Evolutionary conservation across 2,888 invertebrate species (phyloP), one percentile per base, ranked within the genome.

Genomic region (Macaria notata): DNA sequence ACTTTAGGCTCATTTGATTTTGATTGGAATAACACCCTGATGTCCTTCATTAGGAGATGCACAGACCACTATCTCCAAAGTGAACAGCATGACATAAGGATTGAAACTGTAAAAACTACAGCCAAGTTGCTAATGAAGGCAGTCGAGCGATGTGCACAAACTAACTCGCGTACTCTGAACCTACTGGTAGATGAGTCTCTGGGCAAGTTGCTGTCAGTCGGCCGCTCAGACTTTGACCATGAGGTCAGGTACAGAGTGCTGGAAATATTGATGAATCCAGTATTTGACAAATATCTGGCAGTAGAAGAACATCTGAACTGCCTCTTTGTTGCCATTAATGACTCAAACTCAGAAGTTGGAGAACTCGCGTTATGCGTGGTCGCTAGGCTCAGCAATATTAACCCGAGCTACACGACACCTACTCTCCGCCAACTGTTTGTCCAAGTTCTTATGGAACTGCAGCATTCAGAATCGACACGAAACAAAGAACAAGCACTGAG

Each of bases 341-440:
- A 99, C 82, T 99, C 99, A 78, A 96, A 97, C 63, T 97, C 97
- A 78, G 98, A 98, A 81, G 98, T 99, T 48, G 93, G 99, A 41
- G 99, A 99, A 84, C 90, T 98, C 45, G 98, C 98, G 0, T 94
- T 99, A 50, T 96, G 98, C 66, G 97, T 97, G 0, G 96, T 99
- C 49, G 98, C 98, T 0, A 92, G 98, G 63, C 88, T 99, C 58
- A 98, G 98, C 72, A 94, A 95, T 49, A 95, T 98, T 84, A 99
- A 99, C 91, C 99, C 99, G 0, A 99, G 99, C 1, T 99, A 99
- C 78, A 98, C 99, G 3, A 97, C 99, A 94, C 99, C 99, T 0
- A 96, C 97, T 38, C 92, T 99, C 36, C 92, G 99, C 36, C 97
- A 98, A 80, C 94, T 97, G 9, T 93, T 99, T 57, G 96, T 99